A percentile compares a stretch with the other conserved stretches of the same genome.
These are phyloP conservation scores for Silurus aristotelis DNA, from an alignment of 2,797 vertebrate species.

Conservation along the genomic window DNA sequence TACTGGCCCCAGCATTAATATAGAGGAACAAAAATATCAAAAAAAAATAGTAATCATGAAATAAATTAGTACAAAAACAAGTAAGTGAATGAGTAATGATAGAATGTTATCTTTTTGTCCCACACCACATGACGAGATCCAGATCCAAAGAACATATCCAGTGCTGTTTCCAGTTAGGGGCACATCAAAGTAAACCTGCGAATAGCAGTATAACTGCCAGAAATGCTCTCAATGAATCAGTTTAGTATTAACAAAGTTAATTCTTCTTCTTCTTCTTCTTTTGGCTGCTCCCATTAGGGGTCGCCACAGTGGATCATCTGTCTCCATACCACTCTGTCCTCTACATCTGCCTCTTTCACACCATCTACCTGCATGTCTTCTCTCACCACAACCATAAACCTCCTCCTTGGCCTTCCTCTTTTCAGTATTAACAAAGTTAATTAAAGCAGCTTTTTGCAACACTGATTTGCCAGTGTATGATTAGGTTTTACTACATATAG, in stretches of 20 bases:
- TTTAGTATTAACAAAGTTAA: too few species aligned
- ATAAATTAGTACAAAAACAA: background rate
- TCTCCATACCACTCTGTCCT: too few species aligned
- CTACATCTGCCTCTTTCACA: too few species aligned
- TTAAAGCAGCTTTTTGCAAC: background rate
- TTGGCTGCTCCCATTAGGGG: too few species aligned
- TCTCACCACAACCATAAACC: too few species aligned
- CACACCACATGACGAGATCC: background rate
- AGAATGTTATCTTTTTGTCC: too few species aligned
- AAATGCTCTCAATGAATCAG: background rate
- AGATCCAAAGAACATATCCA: background rate
- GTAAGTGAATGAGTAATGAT: too few species aligned
- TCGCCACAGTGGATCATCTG: too few species aligned
- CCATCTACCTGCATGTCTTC: too few species aligned
- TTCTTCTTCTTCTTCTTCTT: too few species aligned
- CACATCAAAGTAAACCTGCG: background rate
- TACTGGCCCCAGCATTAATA: background rate
- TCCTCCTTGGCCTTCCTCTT: too few species aligned
- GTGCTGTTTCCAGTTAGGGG: background rate
- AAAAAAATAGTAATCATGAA: background rate
- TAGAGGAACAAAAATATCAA: background rate
- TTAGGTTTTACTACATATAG: background rate
- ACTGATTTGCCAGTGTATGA: background rate
- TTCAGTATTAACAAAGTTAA: background rate
- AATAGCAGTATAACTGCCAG: background rate